Percentiles rank a stretch among this genome's conserved stretches.
phyloP scores from a whole-genome alignment of 2,113 vertebrate genomes.

The Podarcis muralis region DNA sequence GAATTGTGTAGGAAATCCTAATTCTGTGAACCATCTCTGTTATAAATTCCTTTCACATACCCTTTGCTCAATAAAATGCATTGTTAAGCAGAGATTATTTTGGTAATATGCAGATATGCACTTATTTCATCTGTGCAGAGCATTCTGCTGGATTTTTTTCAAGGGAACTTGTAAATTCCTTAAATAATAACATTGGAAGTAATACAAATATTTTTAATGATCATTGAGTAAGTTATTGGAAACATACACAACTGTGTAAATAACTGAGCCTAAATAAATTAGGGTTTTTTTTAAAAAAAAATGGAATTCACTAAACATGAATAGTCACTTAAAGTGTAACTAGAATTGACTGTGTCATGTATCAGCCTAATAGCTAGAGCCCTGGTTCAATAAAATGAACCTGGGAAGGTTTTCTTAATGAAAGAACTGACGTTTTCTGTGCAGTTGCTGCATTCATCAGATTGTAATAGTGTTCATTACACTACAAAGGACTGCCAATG shows the following conservation, averaged over 20 bases:
- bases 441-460: slow-evolving; percentile 93
- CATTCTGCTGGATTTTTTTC: not conserved
- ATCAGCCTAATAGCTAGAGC: slow-evolving; percentile 95
- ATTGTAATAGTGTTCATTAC: slow-evolving; percentile 88
- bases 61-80: slow-evolving; percentile 11
- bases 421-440: slow-evolving; percentile 96
- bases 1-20: not conserved
- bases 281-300: slow-evolving; percentile 39
- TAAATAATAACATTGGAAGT: slow-evolving; percentile 59
- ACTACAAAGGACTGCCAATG: slow-evolving; percentile 91
- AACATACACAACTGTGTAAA: slow-evolving; percentile 49
- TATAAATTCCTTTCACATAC: not conserved
- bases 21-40: not conserved
- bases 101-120: not conserved
- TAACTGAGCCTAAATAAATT: slow-evolving; percentile 64
- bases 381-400: slow-evolving; percentile 94
- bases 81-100: not conserved
- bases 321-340: slow-evolving; percentile 96
- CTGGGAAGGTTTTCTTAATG: slow-evolving; percentile 96
- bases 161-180: not conserved
- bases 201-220: slow-evolving; percentile 16
- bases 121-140: not conserved
- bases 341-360: slow-evolving; percentile 96
- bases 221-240: slow-evolving; percentile 25
- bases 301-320: slow-evolving; percentile 81